These are phyloP conservation scores for Trichogramma pretiosum DNA, from an alignment of 1,140 invertebrate species.

Conservation along the genomic window DNA sequence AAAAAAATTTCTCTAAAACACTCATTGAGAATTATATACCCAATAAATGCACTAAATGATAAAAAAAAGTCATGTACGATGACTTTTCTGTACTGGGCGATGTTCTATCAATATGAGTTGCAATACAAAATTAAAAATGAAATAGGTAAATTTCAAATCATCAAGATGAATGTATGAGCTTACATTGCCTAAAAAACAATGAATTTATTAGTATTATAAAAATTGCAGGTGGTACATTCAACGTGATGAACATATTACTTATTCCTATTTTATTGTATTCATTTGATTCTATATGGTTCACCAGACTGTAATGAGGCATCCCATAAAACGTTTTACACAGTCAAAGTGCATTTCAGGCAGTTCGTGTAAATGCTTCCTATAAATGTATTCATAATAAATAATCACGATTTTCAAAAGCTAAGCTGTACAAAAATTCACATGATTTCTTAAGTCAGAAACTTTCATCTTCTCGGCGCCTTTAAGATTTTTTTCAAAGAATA, in stretches of 20 bases:
- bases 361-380: constrained; percentile 23
- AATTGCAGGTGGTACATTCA: no score
- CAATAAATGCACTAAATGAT: no score
- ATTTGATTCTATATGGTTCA: constrained; percentile 13
- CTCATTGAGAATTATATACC: constrained; percentile 14
- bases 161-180: no score
- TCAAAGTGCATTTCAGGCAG: constrained; percentile 29
- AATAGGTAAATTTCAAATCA: constrained; percentile 6
- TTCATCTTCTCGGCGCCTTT: constrained; percentile 11
- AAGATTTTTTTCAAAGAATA: constrained; percentile 9
- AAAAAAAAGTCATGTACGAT: no score
- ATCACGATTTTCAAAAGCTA: constrained; percentile 28
- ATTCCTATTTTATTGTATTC: constrained; percentile 4
- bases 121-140: no score
- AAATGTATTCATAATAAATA: constrained; percentile 33
- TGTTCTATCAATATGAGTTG: no score
- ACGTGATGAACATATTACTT: constrained; percentile 5
- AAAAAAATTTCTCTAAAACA: constrained; percentile 20
- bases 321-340: constrained; percentile 12
- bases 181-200: no score
- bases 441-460: constrained; percentile 5
- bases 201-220: no score
- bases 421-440: constrained; percentile 26
- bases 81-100: no score
- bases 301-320: constrained; percentile 11